These are phyloP conservation scores for Entomyzon cyanotis DNA, from an alignment of 2,113 vertebrate species.

Conservation along the genomic window DNA sequence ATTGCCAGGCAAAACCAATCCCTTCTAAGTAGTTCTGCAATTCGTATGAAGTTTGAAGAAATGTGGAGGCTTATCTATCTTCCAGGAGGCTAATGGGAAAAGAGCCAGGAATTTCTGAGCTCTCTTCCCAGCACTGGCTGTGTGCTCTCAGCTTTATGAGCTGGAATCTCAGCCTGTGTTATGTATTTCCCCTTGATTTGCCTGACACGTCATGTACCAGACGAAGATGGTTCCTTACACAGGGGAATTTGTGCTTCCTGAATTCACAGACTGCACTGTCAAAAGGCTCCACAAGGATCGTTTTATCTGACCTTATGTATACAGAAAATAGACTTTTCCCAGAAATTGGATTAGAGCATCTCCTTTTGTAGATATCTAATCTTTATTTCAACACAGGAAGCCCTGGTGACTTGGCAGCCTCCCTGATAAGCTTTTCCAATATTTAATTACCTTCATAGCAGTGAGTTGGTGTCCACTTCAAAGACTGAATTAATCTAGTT, in stretches of 20 bases:
- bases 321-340: slow-evolving; percentile 17
- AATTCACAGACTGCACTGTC: background rate
- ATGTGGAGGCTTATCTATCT: background rate
- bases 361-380: slow-evolving; percentile 27
- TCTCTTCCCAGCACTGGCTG: background rate
- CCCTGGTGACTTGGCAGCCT: background rate
- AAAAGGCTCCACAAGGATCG: background rate
- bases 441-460: slow-evolving; percentile 32
- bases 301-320: slow-evolving; percentile 21
- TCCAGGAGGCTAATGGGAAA: slow-evolving; percentile 8
- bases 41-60: background rate
- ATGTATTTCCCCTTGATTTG: background rate
- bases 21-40: background rate
- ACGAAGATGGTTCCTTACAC: background rate
- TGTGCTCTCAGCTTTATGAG: background rate
- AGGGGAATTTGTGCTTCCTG: slow-evolving; percentile 6
- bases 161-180: background rate
- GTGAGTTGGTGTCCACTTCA: slow-evolving; percentile 23
- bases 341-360: slow-evolving; percentile 15
- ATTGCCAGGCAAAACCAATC: background rate
- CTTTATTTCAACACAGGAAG: slow-evolving; percentile 27
- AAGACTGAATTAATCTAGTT: slow-evolving; percentile 3
- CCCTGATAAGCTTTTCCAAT: slow-evolving; percentile 38
- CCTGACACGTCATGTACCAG: background rate
- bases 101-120: slow-evolving; percentile 43